Base-by-base conservation (phyloP, 2,797 vertebrate genomes). In the Pygocentrus nattereri region DNA sequence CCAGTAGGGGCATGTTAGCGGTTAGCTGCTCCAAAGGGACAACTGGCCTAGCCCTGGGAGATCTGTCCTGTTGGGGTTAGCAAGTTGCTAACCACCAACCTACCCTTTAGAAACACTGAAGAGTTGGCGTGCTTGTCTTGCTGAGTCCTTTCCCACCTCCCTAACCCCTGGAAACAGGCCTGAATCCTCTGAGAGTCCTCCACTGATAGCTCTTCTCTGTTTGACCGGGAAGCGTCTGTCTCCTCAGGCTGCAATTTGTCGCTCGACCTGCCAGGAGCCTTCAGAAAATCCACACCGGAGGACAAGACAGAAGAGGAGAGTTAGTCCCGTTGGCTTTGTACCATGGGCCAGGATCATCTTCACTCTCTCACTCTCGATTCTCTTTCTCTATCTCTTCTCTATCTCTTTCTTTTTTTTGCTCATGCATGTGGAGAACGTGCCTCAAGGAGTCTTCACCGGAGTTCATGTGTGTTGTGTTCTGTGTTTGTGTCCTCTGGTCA, bases 161-260 rank as follows among this genome's bases (percentile, higher is more conserved):
- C 23, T 61, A 61, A 61, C 58, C 47, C 52, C 56, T 82, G 85
- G 90, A 87, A 78, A 23, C 78, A 80, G 88, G 87, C 80, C 59
- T 69, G 78, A 81, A 70, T 93, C 91, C 89, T 61, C 84, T 80
- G 90, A 93, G 91, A 91, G 87, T 86, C 84, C 84, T 87, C 65
- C 65, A 85, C 90, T 88, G 89, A 90, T 90, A 90, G 83, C 64
- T 85, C 73, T 82, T 25, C 77, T 69, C 44, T 27, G 44, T 65
- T 76, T 31, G 74, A 86, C 86, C 87, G 82, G 83, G 88, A 90
- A 88, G 89, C 88, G 88, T 90, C 72, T 72, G 89, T 93, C 93
- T 93, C 92, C 92, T 86, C 89, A 84, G 88, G 92, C 93, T 93
- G 91, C 92, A 95, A 94, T 95, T 94, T 95, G 92, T 94, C 91